Conservation (phyloP, 2,888 invertebrate genomes). For the Mylabris sibirica region DNA sequence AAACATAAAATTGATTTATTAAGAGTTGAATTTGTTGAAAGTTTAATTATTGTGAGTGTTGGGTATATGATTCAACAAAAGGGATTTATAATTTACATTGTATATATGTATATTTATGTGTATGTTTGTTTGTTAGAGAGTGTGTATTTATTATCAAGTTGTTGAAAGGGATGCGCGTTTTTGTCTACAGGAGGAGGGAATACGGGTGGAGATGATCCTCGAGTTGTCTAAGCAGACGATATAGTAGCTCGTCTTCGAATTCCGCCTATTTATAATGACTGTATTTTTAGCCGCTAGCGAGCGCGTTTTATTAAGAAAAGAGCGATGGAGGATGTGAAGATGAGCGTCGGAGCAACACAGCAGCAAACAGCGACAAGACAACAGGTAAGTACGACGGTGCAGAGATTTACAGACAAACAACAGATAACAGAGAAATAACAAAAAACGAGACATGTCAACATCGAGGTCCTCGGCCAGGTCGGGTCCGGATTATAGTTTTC, state of each 20-base stretch:
- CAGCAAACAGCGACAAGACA: constrained; percentile 52
- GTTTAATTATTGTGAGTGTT: not conserved
- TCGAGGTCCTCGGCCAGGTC: constrained; percentile 53
- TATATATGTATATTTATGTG: not conserved
- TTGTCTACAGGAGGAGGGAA: constrained; percentile 19
- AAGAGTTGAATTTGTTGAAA: not conserved
- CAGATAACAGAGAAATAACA: constrained; percentile 26
- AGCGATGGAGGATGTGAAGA: constrained; percentile 46
- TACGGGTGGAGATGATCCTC: constrained; percentile 39
- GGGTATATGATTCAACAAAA: too few relatives aligned
- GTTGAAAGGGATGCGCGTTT: constrained; percentile 15
- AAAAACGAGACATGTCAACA: constrained; percentile 54
- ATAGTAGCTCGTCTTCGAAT: constrained; percentile 49
- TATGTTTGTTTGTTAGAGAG: not conserved
- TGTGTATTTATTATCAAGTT: constrained; percentile 4
- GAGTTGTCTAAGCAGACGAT: constrained; percentile 45
- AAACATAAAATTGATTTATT: not conserved
- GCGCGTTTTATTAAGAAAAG: constrained; percentile 54
- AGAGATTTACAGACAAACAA: constrained; percentile 38
- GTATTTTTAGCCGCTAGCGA: constrained; percentile 59
- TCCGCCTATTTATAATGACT: constrained; percentile 56
- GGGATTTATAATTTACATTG: not conserved
- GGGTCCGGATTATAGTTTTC: constrained; percentile 34
- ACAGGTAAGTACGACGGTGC: constrained; percentile 49
- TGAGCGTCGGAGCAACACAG: constrained; percentile 47